phyloP scores from a whole-genome alignment of 2,797 vertebrate genomes.

The Halcyon chelicuti region DNA sequence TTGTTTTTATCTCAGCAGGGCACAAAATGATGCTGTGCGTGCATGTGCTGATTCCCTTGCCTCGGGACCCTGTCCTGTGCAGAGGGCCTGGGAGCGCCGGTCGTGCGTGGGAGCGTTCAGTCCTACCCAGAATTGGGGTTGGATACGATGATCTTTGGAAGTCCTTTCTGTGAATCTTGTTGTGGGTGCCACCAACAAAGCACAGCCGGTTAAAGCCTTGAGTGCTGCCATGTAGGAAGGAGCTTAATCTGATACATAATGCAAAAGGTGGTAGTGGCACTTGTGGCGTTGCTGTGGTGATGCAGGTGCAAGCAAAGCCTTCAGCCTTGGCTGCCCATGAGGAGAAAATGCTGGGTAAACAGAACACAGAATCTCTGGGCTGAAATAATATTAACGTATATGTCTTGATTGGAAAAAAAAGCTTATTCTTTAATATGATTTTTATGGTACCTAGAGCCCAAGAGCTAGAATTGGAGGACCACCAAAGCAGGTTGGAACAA shows the following conservation, averaged over 20 bases:
- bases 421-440: not conserved
- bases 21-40: not conserved
- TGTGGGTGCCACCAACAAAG: not conserved
- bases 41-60: not conserved
- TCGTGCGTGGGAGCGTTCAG: fast-evolving
- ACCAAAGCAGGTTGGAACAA: conserved; percentile 89
- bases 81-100: not conserved
- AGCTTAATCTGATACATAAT: not conserved
- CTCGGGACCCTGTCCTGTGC: not conserved
- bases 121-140: not conserved
- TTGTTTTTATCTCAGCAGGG: not conserved
- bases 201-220: not conserved
- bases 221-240: not conserved
- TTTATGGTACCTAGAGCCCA: conserved; percentile 83
- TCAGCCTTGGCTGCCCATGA: not conserved
- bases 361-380: not conserved
- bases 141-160: no score
- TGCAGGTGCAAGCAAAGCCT: not conserved
- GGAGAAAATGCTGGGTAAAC: not conserved
- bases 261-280: not conserved
- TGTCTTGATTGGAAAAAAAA: not conserved
- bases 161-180: not conserved
- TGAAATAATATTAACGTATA: not conserved
- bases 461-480: conserved; percentile 92
- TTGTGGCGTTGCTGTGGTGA: not conserved